Conservation (phyloP, 2,113 vertebrate genomes). For the Silurus glanis region DNA sequence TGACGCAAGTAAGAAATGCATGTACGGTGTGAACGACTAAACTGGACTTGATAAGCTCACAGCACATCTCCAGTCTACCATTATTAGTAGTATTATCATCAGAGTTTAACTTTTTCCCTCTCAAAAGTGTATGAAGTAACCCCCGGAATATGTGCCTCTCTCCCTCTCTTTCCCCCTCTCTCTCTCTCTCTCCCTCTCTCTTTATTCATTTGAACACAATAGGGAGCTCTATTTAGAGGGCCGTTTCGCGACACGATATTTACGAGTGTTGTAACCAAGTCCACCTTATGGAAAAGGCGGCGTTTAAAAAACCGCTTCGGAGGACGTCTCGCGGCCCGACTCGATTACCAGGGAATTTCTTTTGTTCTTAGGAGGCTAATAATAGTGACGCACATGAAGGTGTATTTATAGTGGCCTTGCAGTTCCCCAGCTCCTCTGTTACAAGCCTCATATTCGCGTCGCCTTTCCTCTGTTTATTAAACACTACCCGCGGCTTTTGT, state of each 20-base stretch:
- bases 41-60: not conserved
- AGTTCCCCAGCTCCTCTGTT: slow-evolving; percentile 62
- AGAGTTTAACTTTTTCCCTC: not conserved
- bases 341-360: slow-evolving; percentile 87
- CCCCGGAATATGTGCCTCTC: slow-evolving; percentile 29
- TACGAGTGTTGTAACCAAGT: slow-evolving; percentile 69
- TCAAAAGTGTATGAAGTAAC: slow-evolving; percentile 28
- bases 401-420: slow-evolving; percentile 86
- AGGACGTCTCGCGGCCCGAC: slow-evolving; percentile 73
- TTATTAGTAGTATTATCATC: not conserved
- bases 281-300: slow-evolving; percentile 75
- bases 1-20: not conserved
- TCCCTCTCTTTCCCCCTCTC: slow-evolving; percentile 29
- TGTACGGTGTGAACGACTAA: not conserved
- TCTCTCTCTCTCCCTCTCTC: slow-evolving; percentile 22
- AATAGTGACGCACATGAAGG: slow-evolving; percentile 79
- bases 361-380: slow-evolving; percentile 92
- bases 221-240: slow-evolving; percentile 60
- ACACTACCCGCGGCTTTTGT: slow-evolving; percentile 56
- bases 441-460: slow-evolving; percentile 83
- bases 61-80: not conserved
- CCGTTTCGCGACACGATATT: slow-evolving; percentile 70
- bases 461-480: slow-evolving; percentile 87
- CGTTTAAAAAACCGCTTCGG: slow-evolving; percentile 55
- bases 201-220: slow-evolving; percentile 59